Evolutionary conservation across 2,113 vertebrate genomes (phyloP), one percentile per base, ranked within the genome.

Genomic region (Xerus inauris): DNA sequence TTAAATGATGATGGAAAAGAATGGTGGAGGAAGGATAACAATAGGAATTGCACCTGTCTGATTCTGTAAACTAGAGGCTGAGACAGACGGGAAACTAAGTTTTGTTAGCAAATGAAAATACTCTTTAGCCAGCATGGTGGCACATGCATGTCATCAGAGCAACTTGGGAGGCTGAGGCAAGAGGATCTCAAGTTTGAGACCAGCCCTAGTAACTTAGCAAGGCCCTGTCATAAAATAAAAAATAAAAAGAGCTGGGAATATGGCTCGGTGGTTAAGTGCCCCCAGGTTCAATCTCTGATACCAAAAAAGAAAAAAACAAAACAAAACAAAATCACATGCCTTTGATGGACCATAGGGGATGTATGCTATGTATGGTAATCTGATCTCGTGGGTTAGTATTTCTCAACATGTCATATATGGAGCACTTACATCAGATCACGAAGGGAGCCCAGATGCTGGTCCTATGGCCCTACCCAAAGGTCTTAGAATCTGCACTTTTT

Each of bases 51-150:
- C 16, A 45, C 65, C 83, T 90, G 26, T 92, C 87, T 35, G n/a
- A 38, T 65, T 93, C 87, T 89, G 67, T 89, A 42, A 49, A 45
- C 28, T 72, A 76, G 16, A 77, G 19, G 8, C 40, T 35, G 4
- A 62, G 14, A 89, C 73, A 57, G 47, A 38, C 81, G 7, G 59
- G 69, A 93, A 95, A 64, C 14, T 30, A 54, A 59, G 14, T 22
- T 72, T 49, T 49, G 24, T 89, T 40, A 91, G 17, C 13, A 42
- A 91, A 89, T 95, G 42, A 59, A 90, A 95, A 59, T 42, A 76
- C 64, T 57, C 54, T 57, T 57, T 57, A 57, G 54, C 54, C 20
- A 57, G 54, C 54, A 3, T 8, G 20, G 54, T 57, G 54, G 7
- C 54, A 57, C 54, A 57, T 57, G 54, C 54, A 57, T 57, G 1